Evolutionary conservation across 1,140 invertebrate genomes (phyloP).

Genomic region (Thereuonema tuberculata): DNA sequence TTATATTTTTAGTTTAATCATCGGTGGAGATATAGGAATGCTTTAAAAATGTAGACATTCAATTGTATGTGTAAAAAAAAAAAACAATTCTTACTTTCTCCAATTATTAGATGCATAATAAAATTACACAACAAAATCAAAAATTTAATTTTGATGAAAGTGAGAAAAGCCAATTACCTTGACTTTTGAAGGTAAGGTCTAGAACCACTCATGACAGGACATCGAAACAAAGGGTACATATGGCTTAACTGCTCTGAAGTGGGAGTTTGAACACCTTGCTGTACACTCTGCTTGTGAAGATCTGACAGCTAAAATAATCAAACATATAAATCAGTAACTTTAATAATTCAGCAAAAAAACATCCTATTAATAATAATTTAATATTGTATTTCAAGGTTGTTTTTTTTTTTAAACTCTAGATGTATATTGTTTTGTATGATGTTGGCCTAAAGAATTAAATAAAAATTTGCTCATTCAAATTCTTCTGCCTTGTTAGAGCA

Average conservation of each 20-base stretch:
- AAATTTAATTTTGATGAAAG: background rate
- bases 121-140: background rate
- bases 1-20: too few relatives aligned
- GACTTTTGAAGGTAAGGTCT: background rate
- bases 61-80: background rate
- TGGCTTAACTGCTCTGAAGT: conserved; percentile 1
- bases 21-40: too few relatives aligned
- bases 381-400: too few relatives aligned
- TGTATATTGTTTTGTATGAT: too few relatives aligned
- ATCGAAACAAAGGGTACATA: conserved; percentile 11
- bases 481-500: too few relatives aligned
- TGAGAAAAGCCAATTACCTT: background rate
- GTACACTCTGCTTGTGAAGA: conserved; percentile 25
- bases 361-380: too few relatives aligned
- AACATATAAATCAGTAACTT: too few relatives aligned
- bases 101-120: background rate
- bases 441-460: too few relatives aligned
- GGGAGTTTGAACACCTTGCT: conserved; percentile 11
- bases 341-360: too few relatives aligned
- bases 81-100: background rate
- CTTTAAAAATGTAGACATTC: background rate
- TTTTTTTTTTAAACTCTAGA: too few relatives aligned
- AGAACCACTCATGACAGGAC: conserved; percentile 3
- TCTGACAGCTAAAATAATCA: conserved; percentile 25
- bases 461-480: too few relatives aligned